A percentile compares a stretch with the other conserved stretches of the same genome.
phyloP scores from a whole-genome alignment of 2,113 vertebrate species.

The Calidris pygmaea region DNA sequence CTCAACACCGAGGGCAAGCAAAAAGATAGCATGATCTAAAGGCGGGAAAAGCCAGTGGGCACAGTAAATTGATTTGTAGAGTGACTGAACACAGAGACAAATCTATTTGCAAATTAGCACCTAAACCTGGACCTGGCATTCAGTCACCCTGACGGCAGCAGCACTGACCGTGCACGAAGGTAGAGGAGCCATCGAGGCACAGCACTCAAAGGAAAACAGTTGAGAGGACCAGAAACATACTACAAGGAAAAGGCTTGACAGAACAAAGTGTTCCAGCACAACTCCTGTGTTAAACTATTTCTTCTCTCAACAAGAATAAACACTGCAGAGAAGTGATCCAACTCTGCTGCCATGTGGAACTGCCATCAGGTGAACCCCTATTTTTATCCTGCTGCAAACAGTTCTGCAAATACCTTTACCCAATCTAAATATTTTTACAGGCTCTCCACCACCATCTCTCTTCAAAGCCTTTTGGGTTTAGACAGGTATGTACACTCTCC shows the following conservation, averaged over 20 bases:
- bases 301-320: conserved; percentile 33
- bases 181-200: neutral
- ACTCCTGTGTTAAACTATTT: neutral
- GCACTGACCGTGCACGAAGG: neutral
- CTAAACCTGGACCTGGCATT: neutral
- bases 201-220: neutral
- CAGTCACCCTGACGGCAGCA: neutral
- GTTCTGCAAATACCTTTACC: neutral
- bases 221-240: neutral
- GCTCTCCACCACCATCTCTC: neutral
- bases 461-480: neutral
- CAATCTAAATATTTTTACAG: conserved; percentile 27
- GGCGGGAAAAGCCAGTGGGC: neutral
- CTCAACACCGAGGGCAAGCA: neutral
- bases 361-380: neutral
- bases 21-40: neutral
- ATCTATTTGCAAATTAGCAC: neutral
- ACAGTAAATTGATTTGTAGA: neutral
- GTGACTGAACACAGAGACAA: neutral
- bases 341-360: neutral
- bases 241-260: neutral
- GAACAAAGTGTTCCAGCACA: conserved; percentile 10
- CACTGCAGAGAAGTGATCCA: neutral
- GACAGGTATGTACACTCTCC: neutral
- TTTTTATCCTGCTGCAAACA: neutral